Evolutionary conservation across 2,113 vertebrate genomes (phyloP).

Genomic region (Thinocorus orbignyianus): DNA sequence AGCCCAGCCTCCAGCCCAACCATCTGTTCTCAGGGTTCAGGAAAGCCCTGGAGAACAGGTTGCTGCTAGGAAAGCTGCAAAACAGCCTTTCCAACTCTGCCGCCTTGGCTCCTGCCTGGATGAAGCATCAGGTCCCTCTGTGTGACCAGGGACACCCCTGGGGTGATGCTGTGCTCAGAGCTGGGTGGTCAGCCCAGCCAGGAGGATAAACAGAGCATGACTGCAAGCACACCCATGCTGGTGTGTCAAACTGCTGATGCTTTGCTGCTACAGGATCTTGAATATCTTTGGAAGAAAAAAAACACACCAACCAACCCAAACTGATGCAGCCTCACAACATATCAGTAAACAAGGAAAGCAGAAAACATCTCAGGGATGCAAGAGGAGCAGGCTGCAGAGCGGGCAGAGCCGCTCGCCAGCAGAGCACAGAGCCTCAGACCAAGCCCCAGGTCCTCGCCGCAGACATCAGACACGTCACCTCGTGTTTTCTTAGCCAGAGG

Average conservation of each 20-base stretch:
- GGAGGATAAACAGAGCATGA: accelerated
- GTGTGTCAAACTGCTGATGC: accelerated
- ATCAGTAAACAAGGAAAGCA: background rate
- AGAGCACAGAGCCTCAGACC: background rate
- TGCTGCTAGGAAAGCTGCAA: background rate
- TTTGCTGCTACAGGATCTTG: background rate
- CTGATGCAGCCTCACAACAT: background rate
- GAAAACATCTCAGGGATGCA: background rate
- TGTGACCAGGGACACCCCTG: accelerated
- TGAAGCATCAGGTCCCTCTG: background rate
- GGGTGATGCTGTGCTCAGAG: background rate
- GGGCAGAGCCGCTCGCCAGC: accelerated
- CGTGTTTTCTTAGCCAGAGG: accelerated
- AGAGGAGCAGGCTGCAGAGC: background rate
- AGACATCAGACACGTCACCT: accelerated
- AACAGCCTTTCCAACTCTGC: background rate
- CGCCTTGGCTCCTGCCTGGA: background rate
- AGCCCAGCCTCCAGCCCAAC: constrained; percentile 4
- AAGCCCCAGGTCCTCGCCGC: background rate
- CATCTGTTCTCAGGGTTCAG: constrained; percentile 25
- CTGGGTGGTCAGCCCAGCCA: background rate
- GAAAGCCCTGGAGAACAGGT: background rate
- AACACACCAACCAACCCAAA: background rate
- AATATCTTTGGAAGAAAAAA: background rate
- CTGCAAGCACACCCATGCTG: accelerated